phyloP scores from a whole-genome alignment of 2,797 vertebrate species.

The Semaprochilodus insignis region DNA sequence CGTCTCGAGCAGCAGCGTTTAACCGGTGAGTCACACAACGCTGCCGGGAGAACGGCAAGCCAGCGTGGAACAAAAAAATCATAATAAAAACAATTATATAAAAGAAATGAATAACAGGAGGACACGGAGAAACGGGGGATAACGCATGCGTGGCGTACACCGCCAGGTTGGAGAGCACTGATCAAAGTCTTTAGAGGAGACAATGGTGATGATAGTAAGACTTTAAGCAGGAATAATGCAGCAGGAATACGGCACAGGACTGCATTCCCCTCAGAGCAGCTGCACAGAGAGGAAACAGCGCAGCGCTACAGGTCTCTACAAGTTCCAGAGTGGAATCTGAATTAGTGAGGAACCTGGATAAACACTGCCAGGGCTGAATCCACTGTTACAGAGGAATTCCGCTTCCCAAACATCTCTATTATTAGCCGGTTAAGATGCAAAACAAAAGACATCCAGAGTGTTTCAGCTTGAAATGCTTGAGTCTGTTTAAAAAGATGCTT shows the following conservation, averaged over 20 bases:
- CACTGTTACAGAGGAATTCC: no score
- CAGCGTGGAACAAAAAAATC: conserved; percentile 11
- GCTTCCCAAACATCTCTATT: no score
- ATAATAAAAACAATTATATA: background rate
- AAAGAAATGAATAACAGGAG: background rate
- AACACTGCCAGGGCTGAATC: background rate
- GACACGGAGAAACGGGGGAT: background rate
- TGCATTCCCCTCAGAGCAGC: no score
- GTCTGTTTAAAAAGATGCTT: no score
- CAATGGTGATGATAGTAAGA: background rate
- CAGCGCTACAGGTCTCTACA: conserved; percentile 12
- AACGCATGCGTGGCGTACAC: background rate
- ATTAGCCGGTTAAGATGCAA: no score
- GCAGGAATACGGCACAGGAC: background rate
- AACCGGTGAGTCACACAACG: conserved; percentile 60
- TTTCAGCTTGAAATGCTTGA: no score
- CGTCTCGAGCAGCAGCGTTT: conserved; percentile 54
- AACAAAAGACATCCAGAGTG: no score
- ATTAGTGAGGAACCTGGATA: background rate
- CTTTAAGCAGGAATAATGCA: background rate
- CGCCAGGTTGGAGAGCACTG: background rate
- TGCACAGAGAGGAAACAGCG: background rate
- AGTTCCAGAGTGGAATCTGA: background rate
- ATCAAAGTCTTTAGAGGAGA: background rate
- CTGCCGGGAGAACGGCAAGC: conserved; percentile 14